Base-by-base conservation (phyloP, 2,888 invertebrate species). In the Hydropsyche betteni region DNA sequence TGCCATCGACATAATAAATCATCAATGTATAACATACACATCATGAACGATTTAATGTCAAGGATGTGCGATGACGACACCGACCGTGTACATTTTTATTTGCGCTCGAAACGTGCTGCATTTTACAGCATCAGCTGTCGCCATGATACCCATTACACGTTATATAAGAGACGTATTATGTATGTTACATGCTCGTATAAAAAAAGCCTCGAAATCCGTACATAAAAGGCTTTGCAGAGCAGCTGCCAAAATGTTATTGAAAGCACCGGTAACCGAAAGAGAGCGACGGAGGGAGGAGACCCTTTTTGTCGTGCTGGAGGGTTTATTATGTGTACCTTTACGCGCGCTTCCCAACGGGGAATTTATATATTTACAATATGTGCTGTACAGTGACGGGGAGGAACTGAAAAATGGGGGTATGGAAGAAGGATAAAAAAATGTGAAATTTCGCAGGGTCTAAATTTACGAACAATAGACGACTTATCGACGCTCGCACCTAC, bases 211-310 rank as follows among this genome's bases (percentile, higher is more conserved):
- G 64, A 64, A 44, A 64, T 64, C 36, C 34, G 58, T 50, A 69
- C 51, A 74, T 74, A 76, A 69, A 76, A 76, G 53, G 76, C 69
- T 61, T 36, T 55, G 71, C 74, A 68, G 44, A 73, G 69, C 76
- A 76, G 74, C 76, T 76, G 76, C 74, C 72, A 69, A 74, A 76
- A 76, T 76, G 76, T 76, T 76, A 74, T 76, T 76, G 76, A 69
- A 74, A 74, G 74, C 76, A 36, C 69, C 69, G 38, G 72, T 61
- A 71, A 64, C 71, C 71, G 52, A 71, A 64, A 68, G 10, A 50
- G 69, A 64, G 64, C 36, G 38, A 1, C 33, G 61, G 44, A 38
- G 68, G 68, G 33, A 68, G 6, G 14, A 50, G 33, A n/a, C 51
- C 64, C 64, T 64, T 36, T 44, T 64, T 64, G 36, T 36, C 33